Evolutionary conservation across 2,888 invertebrate species (phyloP).

Genomic region (Congeria kusceri): DNA sequence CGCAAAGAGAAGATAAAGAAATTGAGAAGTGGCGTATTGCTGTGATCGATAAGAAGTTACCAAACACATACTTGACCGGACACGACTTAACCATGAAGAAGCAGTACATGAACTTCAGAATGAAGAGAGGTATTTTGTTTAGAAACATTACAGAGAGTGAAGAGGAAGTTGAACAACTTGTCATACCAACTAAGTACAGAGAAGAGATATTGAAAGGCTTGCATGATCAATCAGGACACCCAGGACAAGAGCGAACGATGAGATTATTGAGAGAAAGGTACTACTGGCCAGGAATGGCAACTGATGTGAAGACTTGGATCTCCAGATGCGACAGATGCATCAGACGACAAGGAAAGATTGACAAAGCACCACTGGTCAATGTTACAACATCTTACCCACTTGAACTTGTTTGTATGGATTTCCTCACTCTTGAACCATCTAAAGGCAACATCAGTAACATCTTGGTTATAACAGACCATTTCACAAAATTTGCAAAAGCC

Average conservation of each 20-base stretch:
- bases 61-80: background rate
- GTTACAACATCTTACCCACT: conserved; percentile 3
- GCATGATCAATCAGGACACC: no score
- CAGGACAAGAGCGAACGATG: no score
- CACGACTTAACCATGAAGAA: conserved; percentile 1
- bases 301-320: no score
- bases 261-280: no score
- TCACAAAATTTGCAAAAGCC: background rate
- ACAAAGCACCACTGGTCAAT: background rate
- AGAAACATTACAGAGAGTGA: no score
- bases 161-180: no score
- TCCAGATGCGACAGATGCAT: background rate
- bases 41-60: no score
- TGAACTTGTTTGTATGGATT: conserved; percentile 5
- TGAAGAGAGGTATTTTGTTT: conserved; percentile 8
- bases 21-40: no score
- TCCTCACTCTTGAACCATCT: background rate
- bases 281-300: no score
- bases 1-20: no score
- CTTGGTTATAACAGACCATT: conserved; percentile 7
- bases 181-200: no score
- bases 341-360: background rate
- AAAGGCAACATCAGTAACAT: background rate
- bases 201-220: no score
- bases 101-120: conserved; percentile 2